These are phyloP conservation scores for Zaprionus lineosus DNA, from an alignment of 2,888 invertebrate genomes.

Conservation along the genomic window DNA sequence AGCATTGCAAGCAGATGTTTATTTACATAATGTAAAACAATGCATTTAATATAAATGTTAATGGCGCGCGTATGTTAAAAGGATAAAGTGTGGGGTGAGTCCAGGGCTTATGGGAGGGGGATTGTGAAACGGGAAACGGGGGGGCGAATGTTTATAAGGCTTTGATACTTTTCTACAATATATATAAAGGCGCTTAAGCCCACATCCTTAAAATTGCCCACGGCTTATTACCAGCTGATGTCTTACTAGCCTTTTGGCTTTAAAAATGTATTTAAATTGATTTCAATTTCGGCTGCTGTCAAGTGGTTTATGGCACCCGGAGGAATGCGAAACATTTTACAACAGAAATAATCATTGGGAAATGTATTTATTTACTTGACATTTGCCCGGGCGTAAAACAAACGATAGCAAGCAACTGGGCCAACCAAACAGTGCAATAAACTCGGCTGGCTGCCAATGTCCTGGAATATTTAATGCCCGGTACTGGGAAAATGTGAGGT, in stretches of 20 bases:
- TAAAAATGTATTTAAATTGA: slow-evolving; percentile 57
- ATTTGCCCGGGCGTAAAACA: slow-evolving; percentile 18
- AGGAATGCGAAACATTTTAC: slow-evolving; percentile 55
- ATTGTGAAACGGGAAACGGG: too few species aligned
- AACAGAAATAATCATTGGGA: slow-evolving; percentile 64
- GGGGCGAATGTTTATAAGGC: too few species aligned
- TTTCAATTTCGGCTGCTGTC: slow-evolving; percentile 58
- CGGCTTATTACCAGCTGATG: not conserved
- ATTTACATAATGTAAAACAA: too few species aligned
- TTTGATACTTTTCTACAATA: too few species aligned
- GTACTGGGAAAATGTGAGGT: slow-evolving; percentile 12
- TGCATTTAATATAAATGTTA: too few species aligned
- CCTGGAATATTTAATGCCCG: slow-evolving; percentile 64
- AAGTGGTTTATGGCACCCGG: slow-evolving; percentile 70
- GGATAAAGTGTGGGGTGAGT: too few species aligned
- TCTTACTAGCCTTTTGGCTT: slow-evolving; percentile 20
- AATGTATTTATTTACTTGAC: slow-evolving; percentile 54
- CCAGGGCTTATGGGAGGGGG: too few species aligned
- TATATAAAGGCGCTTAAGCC: slow-evolving; percentile 9
- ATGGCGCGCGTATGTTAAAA: too few species aligned
- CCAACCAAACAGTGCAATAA: slow-evolving; percentile 42
- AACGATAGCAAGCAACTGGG: slow-evolving; percentile 3
- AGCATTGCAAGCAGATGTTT: too few species aligned
- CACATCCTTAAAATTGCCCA: slow-evolving; percentile 16
- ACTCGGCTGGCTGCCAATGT: slow-evolving; percentile 39